Base-by-base conservation (phyloP, 2,888 invertebrate species). In the Tachina grossa region DNA sequence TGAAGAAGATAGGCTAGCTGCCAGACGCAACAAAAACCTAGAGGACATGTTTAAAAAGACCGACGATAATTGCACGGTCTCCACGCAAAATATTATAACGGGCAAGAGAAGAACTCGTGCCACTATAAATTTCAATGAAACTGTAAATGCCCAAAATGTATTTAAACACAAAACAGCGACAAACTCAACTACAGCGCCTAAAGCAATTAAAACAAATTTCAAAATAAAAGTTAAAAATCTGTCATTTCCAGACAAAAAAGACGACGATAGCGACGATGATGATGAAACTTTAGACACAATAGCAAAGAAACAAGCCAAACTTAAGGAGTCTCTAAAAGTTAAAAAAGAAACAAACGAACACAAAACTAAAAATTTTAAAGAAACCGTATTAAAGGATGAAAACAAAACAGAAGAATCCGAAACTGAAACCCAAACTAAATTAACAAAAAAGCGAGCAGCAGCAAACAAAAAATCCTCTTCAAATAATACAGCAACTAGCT, bases 31-130 rank as follows among this genome's bases (percentile, higher is more conserved):
- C 14, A 88, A 82, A 55, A 78, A 59, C 57, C 72, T 91, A n/a
- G 89, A 89, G 1, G 87, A 82, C 13, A 89, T 91, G 57, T 91
- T 91, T 31, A 88, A 90, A 22, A 91, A 87, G 59, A 87, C 89
- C 3, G 88, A 66, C 71, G 92, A 92, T 57, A 91, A 91, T 43
- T 91, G 91, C 13, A 88, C 89, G 14, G 89, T 92, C 1, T 92
- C 92, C 4, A 91, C 91, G 0, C 91, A 92, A 47, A 92, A 92
- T 75, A 92, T 92, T 9, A 89, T 92, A 9, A 83, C 84, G 0
- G 92, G 92, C 1, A 92, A 92, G 69, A 87, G 92, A 0, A 87
- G 90, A 1, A 90, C 91, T 0, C 89, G 91, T 0, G 81, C 88
- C 0, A 87, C 88, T 0, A 82, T 88, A 0, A 90, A 90, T 8